phyloP scores from a whole-genome alignment of 1,140 invertebrate genomes.

The Leptinotarsa undecemlineata region DNA sequence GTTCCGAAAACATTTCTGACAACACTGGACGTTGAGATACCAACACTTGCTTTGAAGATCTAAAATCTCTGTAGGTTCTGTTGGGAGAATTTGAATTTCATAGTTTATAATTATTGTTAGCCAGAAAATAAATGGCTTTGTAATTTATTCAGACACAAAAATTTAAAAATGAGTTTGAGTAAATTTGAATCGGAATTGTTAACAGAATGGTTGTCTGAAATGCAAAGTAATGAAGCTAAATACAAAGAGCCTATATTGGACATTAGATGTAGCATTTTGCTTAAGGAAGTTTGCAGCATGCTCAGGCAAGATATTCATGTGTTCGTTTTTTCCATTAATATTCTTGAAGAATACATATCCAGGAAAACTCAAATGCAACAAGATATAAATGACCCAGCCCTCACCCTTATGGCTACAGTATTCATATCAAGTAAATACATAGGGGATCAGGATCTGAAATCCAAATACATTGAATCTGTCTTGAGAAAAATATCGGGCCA shows the following conservation, averaged over 20 bases:
- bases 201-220: constrained; percentile 37
- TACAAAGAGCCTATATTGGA: constrained; percentile 44
- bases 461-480: constrained; percentile 35
- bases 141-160: no score
- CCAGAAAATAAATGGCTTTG: no score
- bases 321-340: constrained; percentile 42
- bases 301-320: constrained; percentile 46
- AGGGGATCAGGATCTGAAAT: constrained; percentile 42
- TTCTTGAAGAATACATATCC: constrained; percentile 43
- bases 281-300: constrained; percentile 43
- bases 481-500: constrained; percentile 33
- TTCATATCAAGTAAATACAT: constrained; percentile 45
- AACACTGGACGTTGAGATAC: no score
- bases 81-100: no score
- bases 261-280: constrained; percentile 34
- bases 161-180: constrained; percentile 20
- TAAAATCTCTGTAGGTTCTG: no score
- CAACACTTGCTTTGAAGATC: no score
- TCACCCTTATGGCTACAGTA: constrained; percentile 34
- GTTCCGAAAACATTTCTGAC: no score
- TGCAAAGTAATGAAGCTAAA: constrained; percentile 24
- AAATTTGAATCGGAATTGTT: constrained; percentile 40
- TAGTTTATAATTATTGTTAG: no score
- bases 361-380: constrained; percentile 34
- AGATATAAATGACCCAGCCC: constrained; percentile 38